These are phyloP conservation scores for Danio choprae DNA, from an alignment of 2,797 vertebrate species.

Conservation along the genomic window DNA sequence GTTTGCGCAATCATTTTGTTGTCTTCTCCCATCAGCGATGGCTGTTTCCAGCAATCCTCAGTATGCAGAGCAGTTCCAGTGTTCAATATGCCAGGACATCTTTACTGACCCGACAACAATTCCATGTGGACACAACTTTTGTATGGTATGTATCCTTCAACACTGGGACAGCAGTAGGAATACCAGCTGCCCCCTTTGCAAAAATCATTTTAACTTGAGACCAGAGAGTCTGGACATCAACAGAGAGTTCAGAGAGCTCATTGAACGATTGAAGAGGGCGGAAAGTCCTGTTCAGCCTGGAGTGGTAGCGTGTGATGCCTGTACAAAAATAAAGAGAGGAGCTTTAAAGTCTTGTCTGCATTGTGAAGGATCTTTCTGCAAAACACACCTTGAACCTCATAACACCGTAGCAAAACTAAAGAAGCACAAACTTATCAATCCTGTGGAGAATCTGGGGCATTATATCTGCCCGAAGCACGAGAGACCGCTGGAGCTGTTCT, in stretches of 20 bases:
- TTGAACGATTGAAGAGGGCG: background rate
- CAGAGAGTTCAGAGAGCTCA: constrained; percentile 22
- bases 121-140: constrained; percentile 43
- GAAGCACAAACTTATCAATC: constrained; percentile 28
- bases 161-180: background rate
- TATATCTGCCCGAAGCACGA: constrained; percentile 36
- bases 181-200: constrained; percentile 46
- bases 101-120: constrained; percentile 10
- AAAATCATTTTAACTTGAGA: constrained; percentile 20
- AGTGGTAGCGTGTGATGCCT: constrained; percentile 28
- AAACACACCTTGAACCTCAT: constrained; percentile 34
- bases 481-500: constrained; percentile 43
- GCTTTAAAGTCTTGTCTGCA: constrained; percentile 45
- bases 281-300: constrained; percentile 23
- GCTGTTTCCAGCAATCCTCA: constrained; percentile 11
- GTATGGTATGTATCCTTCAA: background rate
- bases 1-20: background rate
- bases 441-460: constrained; percentile 41
- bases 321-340: background rate
- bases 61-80: constrained; percentile 3
- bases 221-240: constrained; percentile 45
- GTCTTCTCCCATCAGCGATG: constrained; percentile 24
- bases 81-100: background rate
- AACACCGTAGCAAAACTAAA: background rate
- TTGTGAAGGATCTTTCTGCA: constrained; percentile 40